Evolutionary conservation across 1,140 invertebrate genomes (phyloP).

Genomic region (Whitmania pigra): DNA sequence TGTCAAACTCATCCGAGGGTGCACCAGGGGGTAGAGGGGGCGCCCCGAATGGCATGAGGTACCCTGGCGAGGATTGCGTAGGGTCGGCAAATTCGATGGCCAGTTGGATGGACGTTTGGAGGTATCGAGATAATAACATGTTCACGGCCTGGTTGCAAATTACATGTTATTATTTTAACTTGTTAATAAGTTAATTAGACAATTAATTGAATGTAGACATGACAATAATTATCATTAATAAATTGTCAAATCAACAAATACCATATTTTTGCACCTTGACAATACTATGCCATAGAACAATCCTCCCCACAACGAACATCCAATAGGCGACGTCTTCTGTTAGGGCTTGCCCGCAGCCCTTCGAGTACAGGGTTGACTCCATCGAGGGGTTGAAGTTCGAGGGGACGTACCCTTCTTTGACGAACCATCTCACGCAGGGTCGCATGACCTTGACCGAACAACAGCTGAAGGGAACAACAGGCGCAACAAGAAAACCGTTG

Average conservation of each 20-base stretch:
- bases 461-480: neutral
- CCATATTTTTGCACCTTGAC: no score
- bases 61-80: constrained; percentile 3
- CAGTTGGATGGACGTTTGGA: constrained; percentile 9
- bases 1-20: neutral
- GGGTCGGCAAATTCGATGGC: constrained; percentile 13
- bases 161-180: no score
- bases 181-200: no score
- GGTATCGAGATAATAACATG: neutral
- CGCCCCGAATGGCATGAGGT: neutral
- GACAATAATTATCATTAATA: neutral
- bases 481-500: neutral
- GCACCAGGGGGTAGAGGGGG: constrained; percentile 10
- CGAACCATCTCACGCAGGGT: neutral
- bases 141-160: neutral
- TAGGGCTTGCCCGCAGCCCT: neutral
- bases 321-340: no score
- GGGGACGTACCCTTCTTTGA: neutral
- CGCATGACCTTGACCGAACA: neutral
- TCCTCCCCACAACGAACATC: no score
- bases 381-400: neutral
- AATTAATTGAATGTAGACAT: no score
- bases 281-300: no score
- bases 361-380: neutral
- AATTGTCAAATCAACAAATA: neutral